These are phyloP conservation scores for Melanotaenia boesemani DNA, from an alignment of 2,797 vertebrate species.

Conservation along the genomic window DNA sequence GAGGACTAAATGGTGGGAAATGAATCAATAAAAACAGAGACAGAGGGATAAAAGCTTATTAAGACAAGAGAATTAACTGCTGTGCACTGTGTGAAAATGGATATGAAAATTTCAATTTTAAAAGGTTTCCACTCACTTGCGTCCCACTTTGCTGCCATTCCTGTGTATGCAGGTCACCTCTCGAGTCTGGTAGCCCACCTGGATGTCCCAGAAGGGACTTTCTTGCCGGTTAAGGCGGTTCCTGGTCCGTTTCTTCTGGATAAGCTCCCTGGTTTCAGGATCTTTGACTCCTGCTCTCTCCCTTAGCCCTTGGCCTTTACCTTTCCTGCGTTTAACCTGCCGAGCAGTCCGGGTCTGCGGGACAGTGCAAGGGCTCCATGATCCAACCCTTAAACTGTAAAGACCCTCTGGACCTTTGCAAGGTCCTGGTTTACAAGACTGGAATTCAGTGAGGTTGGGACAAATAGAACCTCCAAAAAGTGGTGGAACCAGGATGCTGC, in stretches of 20 bases:
- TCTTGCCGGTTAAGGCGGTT: slow-evolving; percentile 95
- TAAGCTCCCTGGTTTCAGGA: slow-evolving; percentile 92
- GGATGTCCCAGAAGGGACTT: slow-evolving; percentile 94
- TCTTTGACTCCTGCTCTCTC: slow-evolving; percentile 86
- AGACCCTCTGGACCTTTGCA: slow-evolving; percentile 87
- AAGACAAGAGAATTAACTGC: too few species aligned
- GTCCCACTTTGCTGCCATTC: slow-evolving; percentile 87
- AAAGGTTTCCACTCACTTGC: slow-evolving; percentile 84
- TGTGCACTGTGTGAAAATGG: too few species aligned
- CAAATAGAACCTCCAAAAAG: slow-evolving; percentile 90
- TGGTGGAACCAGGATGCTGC: slow-evolving; percentile 89
- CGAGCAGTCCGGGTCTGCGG: slow-evolving; percentile 81
- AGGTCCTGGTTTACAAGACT: slow-evolving; percentile 86
- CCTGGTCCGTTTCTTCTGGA: slow-evolving; percentile 94
- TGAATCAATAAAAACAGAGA: background rate
- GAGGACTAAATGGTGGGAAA: background rate
- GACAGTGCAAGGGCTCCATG: slow-evolving; percentile 87
- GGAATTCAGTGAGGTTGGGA: slow-evolving; percentile 95
- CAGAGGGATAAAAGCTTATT: background rate
- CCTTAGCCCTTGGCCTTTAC: slow-evolving; percentile 81
- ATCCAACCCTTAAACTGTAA: slow-evolving; percentile 89
- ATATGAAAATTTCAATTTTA: background rate
- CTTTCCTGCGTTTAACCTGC: slow-evolving; percentile 86
- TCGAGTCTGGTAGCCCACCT: slow-evolving; percentile 94
- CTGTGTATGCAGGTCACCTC: slow-evolving; percentile 91